Evolutionary conservation across 2,888 invertebrate genomes (phyloP).

Genomic region (Perizoma flavofasciatum): DNA sequence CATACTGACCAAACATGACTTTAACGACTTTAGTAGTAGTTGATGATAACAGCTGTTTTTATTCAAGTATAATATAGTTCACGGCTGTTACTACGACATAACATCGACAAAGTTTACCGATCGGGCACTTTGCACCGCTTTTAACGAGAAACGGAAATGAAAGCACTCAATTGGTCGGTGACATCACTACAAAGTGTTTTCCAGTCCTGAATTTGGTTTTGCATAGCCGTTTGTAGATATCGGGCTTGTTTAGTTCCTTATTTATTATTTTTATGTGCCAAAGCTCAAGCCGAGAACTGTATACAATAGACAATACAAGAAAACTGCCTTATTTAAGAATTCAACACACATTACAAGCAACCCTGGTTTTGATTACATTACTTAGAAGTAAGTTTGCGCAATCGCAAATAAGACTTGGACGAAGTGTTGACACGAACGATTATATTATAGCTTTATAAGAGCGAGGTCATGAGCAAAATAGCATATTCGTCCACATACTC

Average conservation of each 20-base stretch:
- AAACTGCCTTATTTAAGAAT: conserved; percentile 3
- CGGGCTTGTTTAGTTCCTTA: too few relatives aligned
- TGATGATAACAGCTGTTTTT: conserved; percentile 7
- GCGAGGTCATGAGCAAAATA: conserved; percentile 5
- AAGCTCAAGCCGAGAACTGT: neutral
- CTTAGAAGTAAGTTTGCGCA: conserved; percentile 11
- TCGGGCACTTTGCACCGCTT: too few relatives aligned
- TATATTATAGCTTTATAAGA: neutral
- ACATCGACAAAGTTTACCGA: too few relatives aligned
- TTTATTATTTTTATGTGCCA: neutral
- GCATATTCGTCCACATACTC: neutral
- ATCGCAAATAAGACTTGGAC: conserved; percentile 4
- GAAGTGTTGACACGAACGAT: neutral
- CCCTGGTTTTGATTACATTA: conserved; percentile 6
- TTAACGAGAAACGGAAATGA: too few relatives aligned
- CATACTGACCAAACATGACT: conserved; percentile 7
- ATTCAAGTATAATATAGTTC: neutral
- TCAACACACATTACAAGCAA: conserved; percentile 5
- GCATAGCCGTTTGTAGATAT: too few relatives aligned
- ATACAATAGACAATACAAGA: neutral
- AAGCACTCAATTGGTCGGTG: too few relatives aligned
- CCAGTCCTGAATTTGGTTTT: too few relatives aligned
- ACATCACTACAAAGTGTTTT: too few relatives aligned
- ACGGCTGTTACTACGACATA: neutral
- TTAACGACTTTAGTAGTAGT: neutral